Conservation (phyloP, 2,113 vertebrate genomes). For the Muntiacus muntjak region DNA sequence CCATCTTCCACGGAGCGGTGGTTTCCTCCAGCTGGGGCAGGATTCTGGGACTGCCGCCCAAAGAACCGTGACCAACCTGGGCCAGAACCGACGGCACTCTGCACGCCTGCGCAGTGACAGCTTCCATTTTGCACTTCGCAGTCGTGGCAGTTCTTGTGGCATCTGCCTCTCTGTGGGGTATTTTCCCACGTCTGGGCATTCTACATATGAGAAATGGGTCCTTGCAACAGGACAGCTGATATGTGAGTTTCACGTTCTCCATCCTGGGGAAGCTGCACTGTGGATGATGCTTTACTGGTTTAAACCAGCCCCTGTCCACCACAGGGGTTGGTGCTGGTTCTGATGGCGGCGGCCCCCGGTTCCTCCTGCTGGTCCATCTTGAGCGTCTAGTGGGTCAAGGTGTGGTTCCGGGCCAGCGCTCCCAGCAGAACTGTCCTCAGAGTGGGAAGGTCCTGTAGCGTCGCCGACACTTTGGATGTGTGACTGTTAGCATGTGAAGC, state of each 20-base stretch:
- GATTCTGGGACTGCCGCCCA: not conserved
- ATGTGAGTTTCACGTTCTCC: not conserved
- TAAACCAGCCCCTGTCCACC: not conserved
- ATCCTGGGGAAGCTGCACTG: not conserved
- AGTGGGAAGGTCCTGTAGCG: not conserved
- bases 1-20: not conserved
- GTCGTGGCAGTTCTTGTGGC: not conserved
- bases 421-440: not conserved
- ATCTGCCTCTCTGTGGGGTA: accelerated
- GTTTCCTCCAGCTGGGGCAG: not conserved
- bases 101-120: accelerated
- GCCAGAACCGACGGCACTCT: accelerated
- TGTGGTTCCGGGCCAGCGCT: not conserved
- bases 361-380: not conserved
- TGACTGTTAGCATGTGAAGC: not conserved
- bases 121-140: accelerated
- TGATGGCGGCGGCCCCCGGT: accelerated
- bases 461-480: not conserved
- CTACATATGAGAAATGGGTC: not conserved
- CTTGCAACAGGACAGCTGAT: not conserved
- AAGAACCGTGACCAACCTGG: accelerated
- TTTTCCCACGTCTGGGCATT: not conserved
- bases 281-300: not conserved
- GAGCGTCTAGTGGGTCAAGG: not conserved
- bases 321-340: not conserved